A percentile compares a stretch with the other conserved stretches of the same genome.
These are phyloP conservation scores for Chymomyza caudatula DNA, from an alignment of 2,888 invertebrate species.

Conservation along the genomic window DNA sequence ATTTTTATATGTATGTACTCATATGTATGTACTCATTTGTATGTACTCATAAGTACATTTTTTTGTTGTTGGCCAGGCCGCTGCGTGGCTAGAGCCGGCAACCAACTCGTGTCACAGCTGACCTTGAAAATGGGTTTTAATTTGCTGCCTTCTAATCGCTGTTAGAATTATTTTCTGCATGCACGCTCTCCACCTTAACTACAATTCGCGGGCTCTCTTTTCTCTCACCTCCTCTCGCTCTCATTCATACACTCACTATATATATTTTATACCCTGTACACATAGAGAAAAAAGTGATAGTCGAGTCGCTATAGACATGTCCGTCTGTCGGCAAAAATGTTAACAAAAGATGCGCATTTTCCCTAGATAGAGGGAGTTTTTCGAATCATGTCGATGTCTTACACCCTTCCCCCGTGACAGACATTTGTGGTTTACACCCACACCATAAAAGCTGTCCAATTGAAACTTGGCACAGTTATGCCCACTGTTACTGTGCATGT, in stretches of 20 bases:
- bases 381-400: too few relatives aligned
- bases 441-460: too few relatives aligned
- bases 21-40: constrained; percentile 35
- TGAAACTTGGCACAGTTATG: too few relatives aligned
- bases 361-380: too few relatives aligned
- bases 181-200: constrained; percentile 29
- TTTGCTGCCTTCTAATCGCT: constrained; percentile 44
- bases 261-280: not conserved
- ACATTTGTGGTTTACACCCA: too few relatives aligned
- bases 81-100: constrained; percentile 30
- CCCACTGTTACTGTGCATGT: too few relatives aligned
- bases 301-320: too few relatives aligned
- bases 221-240: not conserved
- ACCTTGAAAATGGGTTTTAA: constrained; percentile 72
- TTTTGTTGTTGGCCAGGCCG: constrained; percentile 38
- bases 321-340: too few relatives aligned
- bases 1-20: not conserved
- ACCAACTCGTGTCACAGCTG: constrained; percentile 62
- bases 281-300: too few relatives aligned
- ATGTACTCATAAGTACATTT: constrained; percentile 39
- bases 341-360: too few relatives aligned
- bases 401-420: too few relatives aligned
- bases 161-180: constrained; percentile 41
- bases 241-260: not conserved
- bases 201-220: not conserved